A percentile compares a stretch with the other conserved stretches of the same genome.
These are phyloP conservation scores for Anarhynchus alexandrinus DNA, from an alignment of 2,113 vertebrate species.

Conservation along the genomic window DNA sequence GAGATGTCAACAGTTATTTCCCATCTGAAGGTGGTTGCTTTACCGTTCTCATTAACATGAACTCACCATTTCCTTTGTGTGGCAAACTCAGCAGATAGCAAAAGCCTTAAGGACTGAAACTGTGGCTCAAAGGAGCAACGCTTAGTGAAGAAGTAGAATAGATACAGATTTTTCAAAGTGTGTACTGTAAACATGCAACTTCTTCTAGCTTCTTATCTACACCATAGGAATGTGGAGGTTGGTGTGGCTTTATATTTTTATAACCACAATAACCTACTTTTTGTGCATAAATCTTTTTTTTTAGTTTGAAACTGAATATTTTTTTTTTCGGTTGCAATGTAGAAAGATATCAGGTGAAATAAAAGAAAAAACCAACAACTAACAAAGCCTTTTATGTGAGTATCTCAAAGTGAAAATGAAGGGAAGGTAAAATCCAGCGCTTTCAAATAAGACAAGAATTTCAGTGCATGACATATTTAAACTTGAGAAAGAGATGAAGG, in stretches of 20 bases:
- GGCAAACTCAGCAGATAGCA: not conserved
- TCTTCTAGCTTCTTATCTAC: not conserved
- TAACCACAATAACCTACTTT: not conserved
- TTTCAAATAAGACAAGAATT: not conserved
- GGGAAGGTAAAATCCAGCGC: not conserved
- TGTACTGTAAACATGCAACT: not conserved
- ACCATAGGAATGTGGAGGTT: not conserved
- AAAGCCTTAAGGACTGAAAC: not conserved
- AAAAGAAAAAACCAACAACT: not conserved
- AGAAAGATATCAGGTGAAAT: not conserved
- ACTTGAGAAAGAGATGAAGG: conserved; percentile 16
- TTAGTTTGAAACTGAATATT: not conserved
- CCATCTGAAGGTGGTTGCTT: not conserved
- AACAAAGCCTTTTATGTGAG: not conserved
- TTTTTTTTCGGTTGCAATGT: not conserved
- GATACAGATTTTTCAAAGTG: not conserved
- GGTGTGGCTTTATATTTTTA: not conserved
- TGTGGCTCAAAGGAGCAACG: not conserved
- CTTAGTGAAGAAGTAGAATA: not conserved
- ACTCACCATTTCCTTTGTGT: not conserved
- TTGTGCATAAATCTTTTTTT: not conserved
- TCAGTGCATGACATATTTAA: not conserved
- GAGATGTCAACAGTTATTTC: not conserved
- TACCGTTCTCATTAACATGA: not conserved
- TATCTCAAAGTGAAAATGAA: not conserved